A percentile compares a stretch with the other conserved stretches of the same genome.
phyloP scores from a whole-genome alignment of 2,113 vertebrate genomes.

The Pungitius pungitius region DNA sequence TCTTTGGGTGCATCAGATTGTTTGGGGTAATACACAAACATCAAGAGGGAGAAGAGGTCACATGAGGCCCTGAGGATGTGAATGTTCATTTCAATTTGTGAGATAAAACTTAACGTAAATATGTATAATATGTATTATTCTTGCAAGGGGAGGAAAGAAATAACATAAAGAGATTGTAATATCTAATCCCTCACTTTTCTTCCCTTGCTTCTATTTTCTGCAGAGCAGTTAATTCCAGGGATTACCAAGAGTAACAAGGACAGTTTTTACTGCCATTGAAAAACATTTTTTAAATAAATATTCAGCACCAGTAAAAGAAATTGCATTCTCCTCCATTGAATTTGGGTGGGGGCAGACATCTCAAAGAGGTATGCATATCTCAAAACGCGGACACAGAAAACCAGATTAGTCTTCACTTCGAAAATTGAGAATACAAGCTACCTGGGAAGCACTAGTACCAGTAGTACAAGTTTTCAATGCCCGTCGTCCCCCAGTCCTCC shows the following conservation, averaged over 20 bases:
- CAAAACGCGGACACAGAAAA: background rate
- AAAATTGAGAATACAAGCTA: background rate
- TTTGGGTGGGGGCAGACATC: background rate
- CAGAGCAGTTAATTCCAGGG: background rate
- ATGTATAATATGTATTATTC: background rate
- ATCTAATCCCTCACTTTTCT: background rate
- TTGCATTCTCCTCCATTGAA: background rate
- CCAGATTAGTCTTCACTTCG: background rate
- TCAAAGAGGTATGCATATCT: background rate
- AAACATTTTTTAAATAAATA: background rate
- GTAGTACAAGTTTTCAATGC: background rate
- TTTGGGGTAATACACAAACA: slow-evolving; percentile 24
- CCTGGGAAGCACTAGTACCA: background rate
- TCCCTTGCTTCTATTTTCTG: background rate
- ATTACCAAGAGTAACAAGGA: background rate
- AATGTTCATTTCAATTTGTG: background rate
- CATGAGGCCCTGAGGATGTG: background rate
- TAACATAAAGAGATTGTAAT: background rate
- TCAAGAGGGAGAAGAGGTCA: slow-evolving; percentile 24
- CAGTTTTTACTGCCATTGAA: background rate
- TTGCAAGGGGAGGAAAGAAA: background rate
- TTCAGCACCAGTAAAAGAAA: background rate
- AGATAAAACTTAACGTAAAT: background rate
- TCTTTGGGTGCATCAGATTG: slow-evolving; percentile 43
- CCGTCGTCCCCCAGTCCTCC: no score